These are phyloP conservation scores for Scaptomyza pallida DNA, from an alignment of 1,140 invertebrate genomes.

Conservation along the genomic window DNA sequence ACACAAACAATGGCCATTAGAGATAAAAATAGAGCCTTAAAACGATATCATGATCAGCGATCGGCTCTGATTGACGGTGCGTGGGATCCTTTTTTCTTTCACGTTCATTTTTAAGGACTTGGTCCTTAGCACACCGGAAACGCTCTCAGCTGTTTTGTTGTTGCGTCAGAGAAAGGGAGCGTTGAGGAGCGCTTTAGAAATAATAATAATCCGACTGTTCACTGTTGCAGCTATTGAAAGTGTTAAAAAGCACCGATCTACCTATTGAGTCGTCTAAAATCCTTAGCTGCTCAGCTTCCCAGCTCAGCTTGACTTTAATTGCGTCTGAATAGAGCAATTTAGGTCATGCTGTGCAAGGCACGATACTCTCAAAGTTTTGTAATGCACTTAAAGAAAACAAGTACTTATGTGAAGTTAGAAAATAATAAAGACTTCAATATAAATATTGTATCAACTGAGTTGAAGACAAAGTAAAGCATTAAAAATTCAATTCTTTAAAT, in stretches of 20 bases:
- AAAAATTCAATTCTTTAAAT: background rate
- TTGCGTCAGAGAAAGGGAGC: constrained; percentile 34
- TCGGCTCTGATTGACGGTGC: constrained; percentile 52
- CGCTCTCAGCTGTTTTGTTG: constrained; percentile 54
- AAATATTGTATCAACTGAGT: background rate
- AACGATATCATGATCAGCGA: constrained; percentile 40
- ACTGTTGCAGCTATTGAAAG: constrained; percentile 45
- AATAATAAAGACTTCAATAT: background rate
- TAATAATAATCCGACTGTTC: background rate
- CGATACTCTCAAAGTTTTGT: background rate
- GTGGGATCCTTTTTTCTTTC: constrained; percentile 58
- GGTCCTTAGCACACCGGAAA: constrained; percentile 53
- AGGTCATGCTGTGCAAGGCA: constrained; percentile 65
- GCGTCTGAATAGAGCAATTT: constrained; percentile 79
- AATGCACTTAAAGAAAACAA: background rate
- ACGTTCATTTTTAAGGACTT: background rate
- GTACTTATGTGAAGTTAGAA: too few species aligned
- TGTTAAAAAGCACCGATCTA: constrained; percentile 73
- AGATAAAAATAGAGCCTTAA: constrained; percentile 22
- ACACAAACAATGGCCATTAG: constrained; percentile 35
- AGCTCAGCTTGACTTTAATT: constrained; percentile 80
- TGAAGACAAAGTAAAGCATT: too few species aligned
- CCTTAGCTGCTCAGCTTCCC: constrained; percentile 36
- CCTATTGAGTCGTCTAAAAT: constrained; percentile 33
- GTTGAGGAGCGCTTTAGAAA: constrained; percentile 9